phyloP scores from a whole-genome alignment of 2,888 invertebrate species.

The Meandrusa payeni region DNA sequence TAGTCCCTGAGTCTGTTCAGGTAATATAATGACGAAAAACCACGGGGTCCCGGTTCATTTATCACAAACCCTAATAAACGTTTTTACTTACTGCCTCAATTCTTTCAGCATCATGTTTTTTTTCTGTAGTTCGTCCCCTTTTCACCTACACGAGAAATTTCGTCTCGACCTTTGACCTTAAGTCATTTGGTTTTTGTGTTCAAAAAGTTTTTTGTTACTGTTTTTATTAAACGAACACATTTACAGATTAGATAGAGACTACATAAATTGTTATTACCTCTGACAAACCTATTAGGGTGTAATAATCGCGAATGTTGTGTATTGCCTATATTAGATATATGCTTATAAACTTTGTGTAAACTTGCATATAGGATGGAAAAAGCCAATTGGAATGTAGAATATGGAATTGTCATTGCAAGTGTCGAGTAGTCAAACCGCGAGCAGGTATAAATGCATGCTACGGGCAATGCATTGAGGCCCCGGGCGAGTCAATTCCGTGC shows the following conservation, averaged over 20 bases:
- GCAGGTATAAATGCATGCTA: conserved; percentile 29
- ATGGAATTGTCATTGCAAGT: not conserved
- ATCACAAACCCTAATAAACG: conserved; percentile 54
- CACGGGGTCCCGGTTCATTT: conserved; percentile 53
- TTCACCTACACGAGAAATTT: not conserved
- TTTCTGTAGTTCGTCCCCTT: conserved; percentile 34
- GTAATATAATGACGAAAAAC: conserved; percentile 47
- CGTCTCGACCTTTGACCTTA: not conserved
- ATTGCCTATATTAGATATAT: too few relatives aligned
- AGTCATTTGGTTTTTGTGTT: too few relatives aligned
- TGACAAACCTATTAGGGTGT: too few relatives aligned
- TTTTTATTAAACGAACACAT: too few relatives aligned
- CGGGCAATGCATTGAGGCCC: conserved; percentile 47
- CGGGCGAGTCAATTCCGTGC: conserved; percentile 43
- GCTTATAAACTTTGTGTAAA: too few relatives aligned
- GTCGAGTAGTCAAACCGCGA: conserved; percentile 1
- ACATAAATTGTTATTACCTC: too few relatives aligned
- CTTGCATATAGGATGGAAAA: too few relatives aligned
- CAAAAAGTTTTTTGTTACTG: too few relatives aligned
- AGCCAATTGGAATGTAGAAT: too few relatives aligned
- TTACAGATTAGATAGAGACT: too few relatives aligned
- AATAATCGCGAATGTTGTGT: too few relatives aligned
- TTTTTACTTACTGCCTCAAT: conserved; percentile 51
- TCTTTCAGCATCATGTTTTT: conserved; percentile 47
- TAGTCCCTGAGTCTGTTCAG: not conserved